Evolutionary conservation across 2,888 invertebrate genomes (phyloP), one percentile per base, ranked within the genome.

Genomic region (Aphodius sticticus): DNA sequence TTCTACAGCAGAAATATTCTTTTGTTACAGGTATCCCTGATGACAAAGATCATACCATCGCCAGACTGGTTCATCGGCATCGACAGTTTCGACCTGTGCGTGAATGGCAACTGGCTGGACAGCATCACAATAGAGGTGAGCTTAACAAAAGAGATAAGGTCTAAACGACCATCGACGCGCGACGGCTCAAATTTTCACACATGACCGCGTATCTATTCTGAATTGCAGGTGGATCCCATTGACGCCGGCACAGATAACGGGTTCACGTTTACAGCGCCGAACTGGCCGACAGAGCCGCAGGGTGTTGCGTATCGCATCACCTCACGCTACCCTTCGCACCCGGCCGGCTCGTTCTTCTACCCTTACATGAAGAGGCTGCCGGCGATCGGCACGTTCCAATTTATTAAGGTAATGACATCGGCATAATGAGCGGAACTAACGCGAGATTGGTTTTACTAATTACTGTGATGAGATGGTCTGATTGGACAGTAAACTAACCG

Each of bases 61-160:
- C 97, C 97, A 2, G 97, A 98, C 89, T 98, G 98, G 97, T 97
- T 97, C 89, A 94, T 96, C 78, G 98, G 98, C 77, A 93, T 98
- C 76, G 97, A 97, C 90, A 95, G 96, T 85, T 95, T 97, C 87
- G 94, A 97, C 89, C 93, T 98, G 2, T 98, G 98, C 89, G 94
- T 95, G 78, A 95, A 96, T 85, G 97, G 96, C 26, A 95, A 96
- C 86, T 98, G 98, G 97, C 92, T 97, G 83, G 96, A 96, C 88
- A 95, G 95, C 83, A 95, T 97, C 80, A 96, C 96, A 77, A 93
- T 98, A 82, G 96, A 98, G 93, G 95, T 95, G 90, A 89, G 88
- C 85, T 36, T 77, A 38, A 1, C 26, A 26, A 26, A 26, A 26
- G 26, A 26, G 26, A 26, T 26, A 26, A 77, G 72, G 76, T 69